Evolutionary conservation across 2,888 invertebrate species (phyloP).

Genomic region (Tyria jacobaeae): DNA sequence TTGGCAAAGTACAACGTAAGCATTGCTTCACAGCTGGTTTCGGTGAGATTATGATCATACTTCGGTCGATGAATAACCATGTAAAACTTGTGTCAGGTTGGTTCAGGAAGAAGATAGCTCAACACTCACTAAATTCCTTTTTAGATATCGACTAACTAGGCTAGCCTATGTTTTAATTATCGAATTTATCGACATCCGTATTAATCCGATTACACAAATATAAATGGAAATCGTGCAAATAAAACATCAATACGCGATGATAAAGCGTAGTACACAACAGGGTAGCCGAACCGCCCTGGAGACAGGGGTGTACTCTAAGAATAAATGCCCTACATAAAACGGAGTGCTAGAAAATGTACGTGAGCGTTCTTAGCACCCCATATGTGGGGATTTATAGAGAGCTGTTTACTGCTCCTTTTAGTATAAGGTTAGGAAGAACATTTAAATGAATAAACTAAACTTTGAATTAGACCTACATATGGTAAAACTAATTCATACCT

Average conservation of each 20-base stretch:
- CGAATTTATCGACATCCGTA: background rate
- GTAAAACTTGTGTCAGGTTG: no score
- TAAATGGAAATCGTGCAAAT: conserved; percentile 53
- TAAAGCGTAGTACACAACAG: conserved; percentile 69
- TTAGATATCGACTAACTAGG: no score
- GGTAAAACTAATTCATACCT: no score
- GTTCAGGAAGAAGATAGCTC: no score
- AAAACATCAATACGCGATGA: conserved; percentile 69
- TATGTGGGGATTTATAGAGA: conserved; percentile 61
- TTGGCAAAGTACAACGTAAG: no score
- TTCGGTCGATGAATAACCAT: no score
- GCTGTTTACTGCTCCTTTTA: conserved; percentile 50
- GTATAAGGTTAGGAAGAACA: background rate
- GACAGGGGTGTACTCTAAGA: conserved; percentile 73
- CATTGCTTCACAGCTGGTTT: no score
- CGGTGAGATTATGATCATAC: no score
- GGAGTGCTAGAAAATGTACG: conserved; percentile 85
- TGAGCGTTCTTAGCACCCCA: conserved; percentile 81
- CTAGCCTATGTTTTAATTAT: background rate
- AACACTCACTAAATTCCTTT: no score
- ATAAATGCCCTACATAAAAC: conserved; percentile 86
- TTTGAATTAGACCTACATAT: no score
- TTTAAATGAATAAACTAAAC: background rate
- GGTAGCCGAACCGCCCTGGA: conserved; percentile 62
- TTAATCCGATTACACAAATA: conserved; percentile 29